Conservation (phyloP, 2,797 vertebrate genomes). For the Neosilurus mollespiculum region DNA sequence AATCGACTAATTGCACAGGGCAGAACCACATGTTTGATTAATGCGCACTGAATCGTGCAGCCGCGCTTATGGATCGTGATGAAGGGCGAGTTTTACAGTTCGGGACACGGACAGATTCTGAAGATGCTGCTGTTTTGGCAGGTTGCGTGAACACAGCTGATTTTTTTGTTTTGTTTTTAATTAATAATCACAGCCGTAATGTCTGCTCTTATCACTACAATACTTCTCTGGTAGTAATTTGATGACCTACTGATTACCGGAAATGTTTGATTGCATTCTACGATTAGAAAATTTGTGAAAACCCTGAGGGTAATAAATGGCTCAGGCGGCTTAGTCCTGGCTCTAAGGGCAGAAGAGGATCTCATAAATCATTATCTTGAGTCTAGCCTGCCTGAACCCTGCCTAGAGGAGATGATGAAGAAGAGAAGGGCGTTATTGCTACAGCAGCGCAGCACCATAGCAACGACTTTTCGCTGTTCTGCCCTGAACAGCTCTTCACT, state of each 20-base stretch:
- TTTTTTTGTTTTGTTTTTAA: no score
- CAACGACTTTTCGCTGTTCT: conserved; percentile 57
- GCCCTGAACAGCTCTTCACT: conserved; percentile 64
- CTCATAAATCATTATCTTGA: conserved; percentile 31
- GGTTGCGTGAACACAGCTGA: neutral
- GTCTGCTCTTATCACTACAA: neutral
- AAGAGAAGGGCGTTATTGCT: conserved; percentile 49
- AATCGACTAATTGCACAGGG: conserved; percentile 19
- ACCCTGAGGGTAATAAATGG: conserved; percentile 15
- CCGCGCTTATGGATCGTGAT: neutral
- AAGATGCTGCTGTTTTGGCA: conserved; percentile 6
- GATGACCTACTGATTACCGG: neutral
- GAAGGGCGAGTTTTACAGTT: conserved; percentile 7
- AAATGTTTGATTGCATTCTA: conserved; percentile 13
- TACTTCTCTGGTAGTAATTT: neutral
- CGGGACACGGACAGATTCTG: neutral
- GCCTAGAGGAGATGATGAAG: conserved; percentile 21
- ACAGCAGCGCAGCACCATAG: conserved; percentile 56
- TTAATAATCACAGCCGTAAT: neutral
- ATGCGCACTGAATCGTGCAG: neutral
- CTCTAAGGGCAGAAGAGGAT: conserved; percentile 13
- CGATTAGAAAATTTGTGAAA: conserved; percentile 19
- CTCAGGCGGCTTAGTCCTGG: neutral
- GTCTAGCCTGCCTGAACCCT: conserved; percentile 15
- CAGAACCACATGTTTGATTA: conserved; percentile 4